These are phyloP conservation scores for Troglohyphantes excavatus DNA, from an alignment of 2,888 invertebrate genomes.

Conservation along the genomic window DNA sequence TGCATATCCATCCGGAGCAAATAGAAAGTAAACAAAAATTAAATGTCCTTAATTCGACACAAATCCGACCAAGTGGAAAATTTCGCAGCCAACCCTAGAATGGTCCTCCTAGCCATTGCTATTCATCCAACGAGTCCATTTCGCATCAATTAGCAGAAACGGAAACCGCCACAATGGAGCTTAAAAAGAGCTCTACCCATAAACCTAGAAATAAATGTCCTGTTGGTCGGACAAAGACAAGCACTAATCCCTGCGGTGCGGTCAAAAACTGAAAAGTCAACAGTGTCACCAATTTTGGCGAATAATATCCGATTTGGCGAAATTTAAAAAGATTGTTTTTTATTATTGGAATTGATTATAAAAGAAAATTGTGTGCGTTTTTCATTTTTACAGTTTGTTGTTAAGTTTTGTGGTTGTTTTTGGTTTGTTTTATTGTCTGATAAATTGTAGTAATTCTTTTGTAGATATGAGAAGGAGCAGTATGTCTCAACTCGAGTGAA, in stretches of 20 bases:
- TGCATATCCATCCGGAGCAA: too few species aligned
- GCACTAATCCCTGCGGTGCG: conserved; percentile 49
- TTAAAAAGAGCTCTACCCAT: conserved; percentile 45
- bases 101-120: not conserved
- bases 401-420: too few species aligned
- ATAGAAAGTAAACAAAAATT: not conserved
- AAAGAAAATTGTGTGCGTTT: too few species aligned
- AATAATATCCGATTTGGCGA: too few species aligned
- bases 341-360: too few species aligned
- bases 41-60: conserved; percentile 30
- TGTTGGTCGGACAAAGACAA: conserved; percentile 51
- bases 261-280: conserved; percentile 33
- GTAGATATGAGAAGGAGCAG: too few species aligned
- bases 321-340: too few species aligned
- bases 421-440: too few species aligned
- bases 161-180: conserved; percentile 51
- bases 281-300: too few species aligned
- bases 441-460: too few species aligned
- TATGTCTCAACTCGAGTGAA: too few species aligned
- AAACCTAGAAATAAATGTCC: conserved; percentile 68
- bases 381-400: too few species aligned
- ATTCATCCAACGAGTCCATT: conserved; percentile 28
- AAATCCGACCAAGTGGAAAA: conserved; percentile 23
- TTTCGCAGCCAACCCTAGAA: conserved; percentile 19
- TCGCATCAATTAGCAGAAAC: conserved; percentile 67